These are phyloP conservation scores for Tineola bisselliella DNA, from an alignment of 2,888 invertebrate species.

Conservation along the genomic window DNA sequence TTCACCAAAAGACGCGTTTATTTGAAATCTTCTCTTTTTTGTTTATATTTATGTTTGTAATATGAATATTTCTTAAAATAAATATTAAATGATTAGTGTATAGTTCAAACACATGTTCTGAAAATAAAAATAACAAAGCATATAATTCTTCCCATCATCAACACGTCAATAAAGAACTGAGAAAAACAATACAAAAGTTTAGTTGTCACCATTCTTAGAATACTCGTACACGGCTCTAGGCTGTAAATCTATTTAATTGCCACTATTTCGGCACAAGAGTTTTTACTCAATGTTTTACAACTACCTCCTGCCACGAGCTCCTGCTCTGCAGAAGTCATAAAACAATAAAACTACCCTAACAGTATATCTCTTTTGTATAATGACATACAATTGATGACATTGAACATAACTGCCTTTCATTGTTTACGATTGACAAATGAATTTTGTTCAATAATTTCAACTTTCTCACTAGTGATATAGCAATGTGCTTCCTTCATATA, in stretches of 20 bases:
- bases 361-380: slow-evolving; percentile 18
- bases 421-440: slow-evolving; percentile 42
- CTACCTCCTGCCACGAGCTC: slow-evolving; percentile 61
- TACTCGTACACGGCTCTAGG: slow-evolving; percentile 26
- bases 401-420: slow-evolving; percentile 17
- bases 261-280: slow-evolving; percentile 36
- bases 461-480: slow-evolving; percentile 1
- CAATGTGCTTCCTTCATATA: no score
- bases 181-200: neutral
- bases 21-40: no score
- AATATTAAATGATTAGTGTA: no score
- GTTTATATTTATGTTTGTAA: neutral
- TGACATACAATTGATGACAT: slow-evolving; percentile 35
- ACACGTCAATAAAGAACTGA: neutral
- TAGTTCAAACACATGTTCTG: neutral
- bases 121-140: neutral
- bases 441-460: slow-evolving; percentile 34
- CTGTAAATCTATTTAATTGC: slow-evolving; percentile 64
- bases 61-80: no score
- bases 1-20: no score
- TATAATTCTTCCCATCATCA: neutral
- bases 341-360: slow-evolving; percentile 53
- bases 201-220: slow-evolving; percentile 37
- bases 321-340: slow-evolving; percentile 30
- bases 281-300: slow-evolving; percentile 32